Evolutionary conservation across 2,113 vertebrate species (phyloP).

Genomic region (Anser brachyrhynchus): DNA sequence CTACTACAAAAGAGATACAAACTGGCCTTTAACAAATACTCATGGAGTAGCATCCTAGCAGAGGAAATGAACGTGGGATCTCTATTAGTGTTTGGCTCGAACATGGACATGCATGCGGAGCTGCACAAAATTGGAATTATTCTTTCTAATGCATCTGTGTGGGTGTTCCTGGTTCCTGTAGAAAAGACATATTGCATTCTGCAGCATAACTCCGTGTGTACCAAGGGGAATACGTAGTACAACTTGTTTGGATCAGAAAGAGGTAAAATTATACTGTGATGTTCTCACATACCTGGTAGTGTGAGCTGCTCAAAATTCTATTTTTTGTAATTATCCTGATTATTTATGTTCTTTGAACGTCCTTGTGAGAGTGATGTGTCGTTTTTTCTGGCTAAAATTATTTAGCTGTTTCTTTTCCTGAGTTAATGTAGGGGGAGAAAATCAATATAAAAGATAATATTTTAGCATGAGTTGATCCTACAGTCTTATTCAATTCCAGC

Average conservation of each 20-base stretch:
- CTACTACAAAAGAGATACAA: background rate
- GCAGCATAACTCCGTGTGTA: background rate
- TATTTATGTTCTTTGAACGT: conserved; percentile 32
- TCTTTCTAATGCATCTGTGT: conserved; percentile 1
- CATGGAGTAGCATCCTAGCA: background rate
- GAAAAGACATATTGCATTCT: background rate
- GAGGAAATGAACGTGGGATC: conserved; percentile 1
- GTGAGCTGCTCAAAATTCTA: background rate
- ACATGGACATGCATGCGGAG: background rate
- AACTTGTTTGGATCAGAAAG: background rate
- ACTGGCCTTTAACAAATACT: background rate
- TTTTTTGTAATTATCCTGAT: conserved; percentile 18
- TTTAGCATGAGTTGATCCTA: conserved; percentile 66
- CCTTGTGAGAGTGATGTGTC: background rate
- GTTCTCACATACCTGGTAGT: background rate
- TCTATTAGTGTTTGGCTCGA: background rate
- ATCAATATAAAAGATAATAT: conserved; percentile 58
- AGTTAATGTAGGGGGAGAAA: conserved; percentile 18
- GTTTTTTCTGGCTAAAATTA: conserved; percentile 26
- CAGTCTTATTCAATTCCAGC: conserved; percentile 52
- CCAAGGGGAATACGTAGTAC: background rate
- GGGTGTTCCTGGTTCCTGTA: background rate
- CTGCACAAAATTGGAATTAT: background rate
- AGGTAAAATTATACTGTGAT: background rate
- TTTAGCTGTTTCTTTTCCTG: conserved; percentile 43